Evolutionary conservation across 2,888 invertebrate species (phyloP).

Genomic region (Lithodes maja): DNA sequence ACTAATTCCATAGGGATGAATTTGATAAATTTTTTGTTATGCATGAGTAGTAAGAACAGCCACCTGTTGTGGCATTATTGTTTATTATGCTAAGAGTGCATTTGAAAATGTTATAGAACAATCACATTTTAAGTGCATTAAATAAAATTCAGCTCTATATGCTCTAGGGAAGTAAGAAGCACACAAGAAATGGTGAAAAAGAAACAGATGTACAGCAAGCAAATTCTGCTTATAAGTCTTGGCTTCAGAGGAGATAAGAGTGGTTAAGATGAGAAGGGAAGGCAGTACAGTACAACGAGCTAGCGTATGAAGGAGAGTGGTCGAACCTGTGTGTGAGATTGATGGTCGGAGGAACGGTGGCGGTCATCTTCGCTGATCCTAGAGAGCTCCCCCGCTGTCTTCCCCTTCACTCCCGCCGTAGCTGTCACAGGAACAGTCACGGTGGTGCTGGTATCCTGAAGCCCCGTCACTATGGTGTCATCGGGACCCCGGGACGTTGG

Average conservation of each 20-base stretch:
- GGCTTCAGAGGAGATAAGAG: neutral
- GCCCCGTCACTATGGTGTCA: conserved; percentile 51
- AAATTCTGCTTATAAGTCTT: conserved; percentile 8
- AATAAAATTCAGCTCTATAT: neutral
- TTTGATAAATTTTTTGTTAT: too few species aligned
- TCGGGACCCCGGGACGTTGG: conserved; percentile 65
- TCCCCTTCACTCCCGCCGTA: conserved; percentile 51
- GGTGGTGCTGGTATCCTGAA: conserved; percentile 38
- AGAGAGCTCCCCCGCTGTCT: conserved; percentile 73
- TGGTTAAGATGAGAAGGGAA: conserved; percentile 6
- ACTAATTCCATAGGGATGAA: too few species aligned
- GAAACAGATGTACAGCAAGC: conserved; percentile 9
- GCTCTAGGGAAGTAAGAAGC: neutral
- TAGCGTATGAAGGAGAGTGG: neutral
- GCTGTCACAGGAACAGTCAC: neutral
- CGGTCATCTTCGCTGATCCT: conserved; percentile 79
- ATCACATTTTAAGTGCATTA: neutral
- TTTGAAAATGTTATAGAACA: neutral
- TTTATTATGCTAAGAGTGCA: neutral
- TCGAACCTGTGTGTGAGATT: conserved; percentile 70
- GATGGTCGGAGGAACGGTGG: conserved; percentile 71
- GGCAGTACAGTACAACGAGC: neutral
- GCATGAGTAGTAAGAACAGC: too few species aligned
- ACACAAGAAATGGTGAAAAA: neutral
- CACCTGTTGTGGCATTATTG: too few species aligned